Conservation (phyloP, 2,113 vertebrate genomes). For the Micromys minutus region DNA sequence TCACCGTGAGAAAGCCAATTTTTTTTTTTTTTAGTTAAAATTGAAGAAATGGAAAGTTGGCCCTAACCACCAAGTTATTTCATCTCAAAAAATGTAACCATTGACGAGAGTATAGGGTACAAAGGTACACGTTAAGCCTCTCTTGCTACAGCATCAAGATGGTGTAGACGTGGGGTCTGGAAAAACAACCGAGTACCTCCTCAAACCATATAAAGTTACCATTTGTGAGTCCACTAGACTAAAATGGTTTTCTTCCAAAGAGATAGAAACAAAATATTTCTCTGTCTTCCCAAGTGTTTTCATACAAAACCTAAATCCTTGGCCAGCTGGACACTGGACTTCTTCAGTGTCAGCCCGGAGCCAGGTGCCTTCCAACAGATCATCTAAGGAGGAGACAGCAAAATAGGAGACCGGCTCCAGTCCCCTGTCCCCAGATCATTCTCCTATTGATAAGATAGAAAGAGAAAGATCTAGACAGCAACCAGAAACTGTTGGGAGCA, state of each 20-base stretch:
- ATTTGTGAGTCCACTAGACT: neutral
- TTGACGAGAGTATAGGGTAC: neutral
- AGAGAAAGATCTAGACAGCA: neutral
- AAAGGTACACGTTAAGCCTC: neutral
- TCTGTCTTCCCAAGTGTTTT: neutral
- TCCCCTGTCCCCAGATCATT: neutral
- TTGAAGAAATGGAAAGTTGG: neutral
- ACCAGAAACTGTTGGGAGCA: neutral
- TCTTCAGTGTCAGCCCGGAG: neutral
- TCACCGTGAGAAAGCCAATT: neutral
- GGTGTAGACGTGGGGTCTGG: neutral
- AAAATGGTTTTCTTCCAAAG: neutral
- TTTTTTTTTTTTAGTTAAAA: no score
- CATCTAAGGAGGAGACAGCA: neutral
- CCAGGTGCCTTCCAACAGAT: neutral
- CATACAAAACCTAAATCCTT: neutral
- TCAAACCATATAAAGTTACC: neutral
- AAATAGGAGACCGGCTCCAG: neutral
- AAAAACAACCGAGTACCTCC: neutral
- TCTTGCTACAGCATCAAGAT: neutral
- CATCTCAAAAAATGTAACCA: neutral
- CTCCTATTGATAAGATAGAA: neutral
- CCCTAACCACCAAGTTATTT: neutral
- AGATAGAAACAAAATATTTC: neutral
- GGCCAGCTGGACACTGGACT: neutral